Evolutionary conservation across 92 coral and sea anemone species (phyloP), one percentile per base, ranked within the genome.

Genomic region (Porites cylindrica): DNA sequence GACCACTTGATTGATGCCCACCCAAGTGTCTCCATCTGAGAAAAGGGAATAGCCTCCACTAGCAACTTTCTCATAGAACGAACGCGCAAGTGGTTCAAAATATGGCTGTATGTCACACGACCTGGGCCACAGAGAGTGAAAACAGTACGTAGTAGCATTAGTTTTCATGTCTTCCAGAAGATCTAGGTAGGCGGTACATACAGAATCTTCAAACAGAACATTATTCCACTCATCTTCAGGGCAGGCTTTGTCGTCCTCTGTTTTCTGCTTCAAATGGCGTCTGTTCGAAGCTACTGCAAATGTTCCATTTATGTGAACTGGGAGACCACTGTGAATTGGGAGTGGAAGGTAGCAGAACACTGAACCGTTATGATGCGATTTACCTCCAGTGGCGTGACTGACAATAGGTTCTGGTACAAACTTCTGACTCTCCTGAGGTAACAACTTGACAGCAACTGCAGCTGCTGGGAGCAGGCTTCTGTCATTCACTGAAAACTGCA

Each of bases 291-390:
- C n/a, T n/a, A n/a, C n/a, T 60, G 97, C 94, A 86, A 94, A 94
- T 13, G 93, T 86, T 12, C 97, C 97, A 72, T 94, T 94, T 66
- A 92, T 85, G 53, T 94, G 94, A 19, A 96, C 90, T 4, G 98
- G 99, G 23, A 96, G 90, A 0, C 98, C 99, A 80, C 96, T 94
- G 53, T 79, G 80, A 9, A 96, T 88, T 13, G 98, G 97, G 63
- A 96, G 89, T n/a, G 99, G 99, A 58, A 96, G 92, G 72, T 88
- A 96, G 86, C 99, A 96, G 77, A 94, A 96, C 16, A 95, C 89
- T 4, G 59, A 78, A 10, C 98, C 99, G 21, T 50, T 11, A 14
- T 66, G 80, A 52, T 2, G 51, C 24, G 29, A 26, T 26, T 26
- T 26, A 26, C 29, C 29, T 26, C 43, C 32, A 1, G 23, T 3